Evolutionary conservation across 2,797 vertebrate genomes (phyloP), one percentile per base, ranked within the genome.

Genomic region (Rhodeus uyekii): DNA sequence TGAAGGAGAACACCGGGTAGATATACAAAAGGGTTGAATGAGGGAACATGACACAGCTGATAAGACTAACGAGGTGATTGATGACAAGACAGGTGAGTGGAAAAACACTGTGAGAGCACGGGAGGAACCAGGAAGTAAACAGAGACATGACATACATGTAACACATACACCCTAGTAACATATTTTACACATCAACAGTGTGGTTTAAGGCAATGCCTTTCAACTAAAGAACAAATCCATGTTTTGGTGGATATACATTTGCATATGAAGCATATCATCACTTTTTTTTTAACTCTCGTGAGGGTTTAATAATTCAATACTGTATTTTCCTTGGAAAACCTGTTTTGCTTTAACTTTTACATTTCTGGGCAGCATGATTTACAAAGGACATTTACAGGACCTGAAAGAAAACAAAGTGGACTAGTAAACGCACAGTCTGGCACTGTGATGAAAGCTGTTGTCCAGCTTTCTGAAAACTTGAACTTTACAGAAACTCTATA

Each of bases 341-440:
- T 55, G 58, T 72, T 76, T 84, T 71, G 39, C 24, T 80, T 73
- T 73, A 61, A 34, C 44, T 75, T 76, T 27, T 24, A 63, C 14
- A 55, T 73, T 55, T 74, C 24, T 69, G 53, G 64, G 53, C 24
- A 64, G 34, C 27, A 34, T 72, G 69, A 58, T 78, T 85, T 46
- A 34, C 53, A 58, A 50, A 72, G 58, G 71, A 80, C 69, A 79
- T 85, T 86, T 85, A 83, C 76, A 73, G 76, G 68, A 75, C 79
- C 73, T 76, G 73, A 85, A 85, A 77, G 50, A 48, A 72, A 81
- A 72, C 76, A 78, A 39, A 67, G 61, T 65, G 48, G 39, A 14
- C 68, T 79, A 78, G 67, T 83, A 80, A 86, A 86, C 55, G 27
- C 34, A 46, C 24, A 63, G 36, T 60, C 39, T 53, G 44, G 60